These are phyloP conservation scores for Drosophila sp. DNA, from an alignment of 1,140 invertebrate species.

Conservation along the genomic window DNA sequence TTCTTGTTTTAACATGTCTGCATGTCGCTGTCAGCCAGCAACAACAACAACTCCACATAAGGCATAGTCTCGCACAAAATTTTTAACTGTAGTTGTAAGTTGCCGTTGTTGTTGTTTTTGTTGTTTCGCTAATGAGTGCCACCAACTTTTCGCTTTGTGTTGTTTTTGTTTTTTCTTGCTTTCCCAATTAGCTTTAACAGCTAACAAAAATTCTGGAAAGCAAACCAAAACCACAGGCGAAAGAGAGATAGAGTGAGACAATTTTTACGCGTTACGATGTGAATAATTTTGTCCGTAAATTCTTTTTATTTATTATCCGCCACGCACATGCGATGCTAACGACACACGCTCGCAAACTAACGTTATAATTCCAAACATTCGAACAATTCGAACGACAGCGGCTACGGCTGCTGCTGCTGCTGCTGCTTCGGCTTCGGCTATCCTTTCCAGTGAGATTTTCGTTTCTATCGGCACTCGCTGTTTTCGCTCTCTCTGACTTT, in stretches of 20 bases:
- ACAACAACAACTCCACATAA: no score
- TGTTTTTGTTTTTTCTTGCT: background rate
- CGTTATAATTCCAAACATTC: background rate
- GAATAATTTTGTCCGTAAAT: slow-evolving; percentile 22
- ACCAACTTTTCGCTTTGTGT: slow-evolving; percentile 1
- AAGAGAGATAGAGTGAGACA: background rate
- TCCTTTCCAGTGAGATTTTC: background rate
- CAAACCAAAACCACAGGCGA: background rate
- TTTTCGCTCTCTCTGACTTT: slow-evolving; percentile 6
- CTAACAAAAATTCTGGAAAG: slow-evolving; percentile 14
- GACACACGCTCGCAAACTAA: slow-evolving; percentile 73
- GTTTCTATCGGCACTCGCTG: background rate
- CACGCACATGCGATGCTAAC: slow-evolving; percentile 65
- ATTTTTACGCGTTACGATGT: slow-evolving; percentile 36
- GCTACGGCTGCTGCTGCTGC: no score
- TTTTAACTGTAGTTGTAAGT: slow-evolving; percentile 6
- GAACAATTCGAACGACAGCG: no score
- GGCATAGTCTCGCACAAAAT: no score
- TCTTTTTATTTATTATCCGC: slow-evolving; percentile 23
- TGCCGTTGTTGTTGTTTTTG: background rate
- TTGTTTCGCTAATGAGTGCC: slow-evolving; percentile 11
- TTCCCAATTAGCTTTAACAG: slow-evolving; percentile 16
- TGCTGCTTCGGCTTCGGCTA: no score
- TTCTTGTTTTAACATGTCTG: slow-evolving; percentile 43
- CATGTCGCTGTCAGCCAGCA: background rate